Percentiles rank a stretch among this genome's conserved stretches.
These are phyloP conservation scores for Brachionus rotundiformis DNA, from an alignment of 1,140 invertebrate species.

Conservation along the genomic window DNA sequence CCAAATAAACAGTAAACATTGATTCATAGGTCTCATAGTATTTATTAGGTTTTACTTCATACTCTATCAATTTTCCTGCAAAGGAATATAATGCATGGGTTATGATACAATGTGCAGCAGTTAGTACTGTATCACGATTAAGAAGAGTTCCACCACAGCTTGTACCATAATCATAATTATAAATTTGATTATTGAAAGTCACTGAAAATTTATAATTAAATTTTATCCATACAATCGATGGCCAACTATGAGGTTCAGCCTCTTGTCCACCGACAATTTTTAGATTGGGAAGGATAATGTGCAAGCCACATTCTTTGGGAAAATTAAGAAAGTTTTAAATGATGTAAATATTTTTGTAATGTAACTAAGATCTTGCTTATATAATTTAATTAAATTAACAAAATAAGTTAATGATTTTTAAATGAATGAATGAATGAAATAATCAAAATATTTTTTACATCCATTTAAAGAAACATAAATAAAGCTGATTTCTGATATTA, in stretches of 20 bases:
- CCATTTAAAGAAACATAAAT: too few species aligned
- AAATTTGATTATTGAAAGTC: neutral
- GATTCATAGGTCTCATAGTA: neutral
- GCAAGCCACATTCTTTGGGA: neutral
- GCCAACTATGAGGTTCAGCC: constrained; percentile 21
- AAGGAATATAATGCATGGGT: neutral
- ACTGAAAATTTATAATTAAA: neutral
- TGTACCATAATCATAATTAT: neutral
- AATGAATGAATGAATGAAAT: too few species aligned
- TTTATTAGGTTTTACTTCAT: neutral
- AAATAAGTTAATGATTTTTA: too few species aligned
- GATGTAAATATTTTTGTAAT: too few species aligned
- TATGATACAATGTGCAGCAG: constrained; percentile 72
- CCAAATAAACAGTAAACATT: constrained; percentile 42
- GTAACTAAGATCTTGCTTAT: too few species aligned
- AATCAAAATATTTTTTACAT: too few species aligned
- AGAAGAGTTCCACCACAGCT: constrained; percentile 76
- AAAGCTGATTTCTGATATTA: too few species aligned
- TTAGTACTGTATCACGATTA: constrained; percentile 72
- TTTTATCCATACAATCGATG: constrained; percentile 5
- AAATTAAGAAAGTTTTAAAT: neutral
- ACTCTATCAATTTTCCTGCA: neutral
- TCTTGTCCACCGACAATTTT: constrained; percentile 42
- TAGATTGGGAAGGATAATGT: neutral
- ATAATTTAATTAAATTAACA: too few species aligned